Evolutionary conservation across 30 jellyfish, hydroid and myxozoan species (phyloP), one percentile per base, ranked within the genome.

Genomic region (Aurelia aurita complex sp. Pacific): DNA sequence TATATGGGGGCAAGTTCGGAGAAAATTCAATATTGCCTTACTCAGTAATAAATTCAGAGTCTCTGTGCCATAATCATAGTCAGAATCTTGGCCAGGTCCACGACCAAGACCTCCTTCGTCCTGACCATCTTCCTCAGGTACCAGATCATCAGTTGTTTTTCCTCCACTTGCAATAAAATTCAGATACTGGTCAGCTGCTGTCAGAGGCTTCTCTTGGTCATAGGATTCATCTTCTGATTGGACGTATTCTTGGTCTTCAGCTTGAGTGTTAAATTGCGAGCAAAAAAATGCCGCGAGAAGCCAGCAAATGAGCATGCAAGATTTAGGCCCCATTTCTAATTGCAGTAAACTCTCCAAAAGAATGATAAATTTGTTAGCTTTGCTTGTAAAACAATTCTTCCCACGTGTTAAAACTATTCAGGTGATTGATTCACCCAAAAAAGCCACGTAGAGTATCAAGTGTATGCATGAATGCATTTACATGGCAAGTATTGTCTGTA

Each of bases 161-260:
- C 72, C 77, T 2, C 80, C 80, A 65, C 80, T 55, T 12, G 89
- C 29, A 16, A 79, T 64, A 34, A 79, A 79, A 52, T 64, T 75
- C 51, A 79, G 68, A 54, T 79, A 79, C 74, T 79, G 89, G 36
- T 79, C 89, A 33, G 89, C 89, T 1, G 89, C 80, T 9, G 89
- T 63, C n/a, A 79, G 81, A 33, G 67, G 77, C 51, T 33, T 33
- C 18, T 35, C 51, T 6, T 75, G 10, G 6, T 35, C 74, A 16
- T 18, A 70, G 60, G 60, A 10, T 42, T 79, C 89, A 0, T 79
- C 89, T 9, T 76, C 75, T 59, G 60, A 33, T 53, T 16, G 29
- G 29, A 3, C 71, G 14, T 50, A 34, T 35, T 17, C 67, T 17
- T 77, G 55, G 70, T 23, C 32, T 61, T 17, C 70, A 35, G 67